phyloP scores from a whole-genome alignment of 2,888 invertebrate genomes.

The Acrobasis consociella region DNA sequence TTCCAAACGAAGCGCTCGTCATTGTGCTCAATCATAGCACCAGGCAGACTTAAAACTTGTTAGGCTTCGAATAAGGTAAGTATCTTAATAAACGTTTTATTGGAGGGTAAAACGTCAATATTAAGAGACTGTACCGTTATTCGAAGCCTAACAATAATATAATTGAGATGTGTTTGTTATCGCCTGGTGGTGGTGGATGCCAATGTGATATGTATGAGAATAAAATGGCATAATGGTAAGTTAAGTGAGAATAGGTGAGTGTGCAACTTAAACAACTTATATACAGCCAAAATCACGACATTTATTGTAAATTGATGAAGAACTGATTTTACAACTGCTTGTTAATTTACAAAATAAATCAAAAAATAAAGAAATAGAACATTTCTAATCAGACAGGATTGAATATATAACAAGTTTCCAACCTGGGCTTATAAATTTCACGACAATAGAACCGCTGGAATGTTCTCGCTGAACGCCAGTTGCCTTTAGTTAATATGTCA shows the following conservation, averaged over 20 bases:
- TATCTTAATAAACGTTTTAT: slow-evolving; percentile 24
- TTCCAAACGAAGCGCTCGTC: background rate
- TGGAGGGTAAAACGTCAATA: slow-evolving; percentile 24
- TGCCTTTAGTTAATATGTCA: slow-evolving; percentile 34
- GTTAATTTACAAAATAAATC: too few relatives aligned
- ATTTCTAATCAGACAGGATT: too few relatives aligned
- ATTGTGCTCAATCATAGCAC: slow-evolving; percentile 7
- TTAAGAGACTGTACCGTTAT: slow-evolving; percentile 22
- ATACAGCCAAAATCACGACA: too few relatives aligned
- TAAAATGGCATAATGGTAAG: too few relatives aligned
- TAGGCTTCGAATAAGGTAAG: slow-evolving; percentile 25
- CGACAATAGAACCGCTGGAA: slow-evolving; percentile 22
- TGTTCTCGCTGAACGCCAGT: slow-evolving; percentile 30
- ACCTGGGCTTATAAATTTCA: slow-evolving; percentile 18
- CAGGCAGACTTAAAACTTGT: background rate
- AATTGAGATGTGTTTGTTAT: too few relatives aligned
- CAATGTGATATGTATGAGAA: too few relatives aligned
- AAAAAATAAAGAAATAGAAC: too few relatives aligned
- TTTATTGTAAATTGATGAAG: too few relatives aligned
- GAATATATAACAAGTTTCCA: background rate
- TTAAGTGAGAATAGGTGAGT: too few relatives aligned
- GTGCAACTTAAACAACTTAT: too few relatives aligned
- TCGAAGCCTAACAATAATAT: slow-evolving; percentile 19
- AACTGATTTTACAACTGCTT: too few relatives aligned
- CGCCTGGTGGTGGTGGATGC: too few relatives aligned